Conservation (phyloP, 1,140 invertebrate genomes). For the Lordiphosa clarofinis region DNA sequence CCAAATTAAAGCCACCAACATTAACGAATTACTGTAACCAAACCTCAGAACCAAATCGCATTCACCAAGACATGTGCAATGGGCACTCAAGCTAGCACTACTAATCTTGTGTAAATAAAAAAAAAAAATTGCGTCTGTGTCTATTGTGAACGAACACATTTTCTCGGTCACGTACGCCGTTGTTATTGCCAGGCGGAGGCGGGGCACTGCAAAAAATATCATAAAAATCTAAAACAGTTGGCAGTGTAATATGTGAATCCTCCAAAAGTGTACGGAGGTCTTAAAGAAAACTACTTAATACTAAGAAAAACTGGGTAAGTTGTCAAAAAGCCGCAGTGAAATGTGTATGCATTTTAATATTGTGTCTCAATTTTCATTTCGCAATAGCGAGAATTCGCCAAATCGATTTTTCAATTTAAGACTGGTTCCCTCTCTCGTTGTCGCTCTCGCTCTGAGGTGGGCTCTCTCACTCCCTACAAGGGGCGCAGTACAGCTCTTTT, state of each 20-base stretch:
- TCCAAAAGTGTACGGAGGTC: not conserved
- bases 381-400: slow-evolving; percentile 28
- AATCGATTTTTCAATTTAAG: slow-evolving; percentile 63
- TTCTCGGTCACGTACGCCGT: slow-evolving; percentile 70
- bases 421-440: slow-evolving; percentile 1
- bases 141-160: slow-evolving; percentile 63
- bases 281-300: not conserved
- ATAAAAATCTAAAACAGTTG: no score
- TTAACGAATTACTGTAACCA: no score
- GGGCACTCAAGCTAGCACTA: not conserved
- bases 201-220: slow-evolving; percentile 9
- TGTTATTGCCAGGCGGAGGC: slow-evolving; percentile 5
- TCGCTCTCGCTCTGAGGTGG: not conserved
- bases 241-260: slow-evolving; percentile 6
- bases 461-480: no score
- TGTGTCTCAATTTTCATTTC: slow-evolving; percentile 20
- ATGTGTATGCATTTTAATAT: slow-evolving; percentile 4
- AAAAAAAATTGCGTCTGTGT: slow-evolving; percentile 26
- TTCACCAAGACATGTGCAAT: slow-evolving; percentile 43
- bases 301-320: slow-evolving; percentile 18
- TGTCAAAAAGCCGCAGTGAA: not conserved
- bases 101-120: slow-evolving; percentile 73
- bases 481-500: not conserved
- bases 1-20: not conserved
- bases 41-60: not conserved